Base-by-base conservation (phyloP, 2,113 vertebrate genomes). In the Pungitius pungitius region DNA sequence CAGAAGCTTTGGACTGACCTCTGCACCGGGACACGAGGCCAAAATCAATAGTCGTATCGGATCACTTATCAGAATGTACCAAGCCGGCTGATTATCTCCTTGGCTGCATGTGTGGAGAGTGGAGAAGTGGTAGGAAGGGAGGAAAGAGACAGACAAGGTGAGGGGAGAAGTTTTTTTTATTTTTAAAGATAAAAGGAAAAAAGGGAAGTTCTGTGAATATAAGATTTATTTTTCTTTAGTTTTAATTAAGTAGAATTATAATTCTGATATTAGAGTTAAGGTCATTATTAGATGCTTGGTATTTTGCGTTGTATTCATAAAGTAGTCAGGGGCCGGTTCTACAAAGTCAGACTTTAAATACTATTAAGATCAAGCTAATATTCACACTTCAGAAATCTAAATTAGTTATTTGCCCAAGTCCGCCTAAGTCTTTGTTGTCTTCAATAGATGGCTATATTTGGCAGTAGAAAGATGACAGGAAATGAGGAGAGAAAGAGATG, bases 21-120 rank as follows among this genome's bases (percentile, higher is more conserved):
- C 73, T 84, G 55, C 75, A 62, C 54, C 1, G 68, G 73, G 73
- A 71, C 66, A 51, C n/a, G 0, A 24, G 51, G 55, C 73, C 68
- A 89, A 73, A 91, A 91, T 92, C 90, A 83, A 87, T 90, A 87
- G 60, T 75, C 3, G 55, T 80, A 80, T 84, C 42, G 66, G 80
- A 86, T 91, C 78, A 82, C 79, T 81, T 91, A 88, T 69, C 83
- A 79, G 83, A 79, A 64, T 71, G 73, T 72, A 82, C 73, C 62
- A 79, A 82, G 63, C 61, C 66, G 74, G 81, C 83, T 77, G 82
- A 83, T 89, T 77, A 83, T 73, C 81, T 86, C 81, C 80, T 71
- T 35, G 26, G 47, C 35, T 65, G 15, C 66, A 56, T n/a, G 35
- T 75, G 57, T 57, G 20, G 55, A 60, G 59, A 64, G 18, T 0